Evolutionary conservation across 2,113 vertebrate genomes (phyloP), one percentile per base, ranked within the genome.

Genomic region (Nycticryphes semicollaris): DNA sequence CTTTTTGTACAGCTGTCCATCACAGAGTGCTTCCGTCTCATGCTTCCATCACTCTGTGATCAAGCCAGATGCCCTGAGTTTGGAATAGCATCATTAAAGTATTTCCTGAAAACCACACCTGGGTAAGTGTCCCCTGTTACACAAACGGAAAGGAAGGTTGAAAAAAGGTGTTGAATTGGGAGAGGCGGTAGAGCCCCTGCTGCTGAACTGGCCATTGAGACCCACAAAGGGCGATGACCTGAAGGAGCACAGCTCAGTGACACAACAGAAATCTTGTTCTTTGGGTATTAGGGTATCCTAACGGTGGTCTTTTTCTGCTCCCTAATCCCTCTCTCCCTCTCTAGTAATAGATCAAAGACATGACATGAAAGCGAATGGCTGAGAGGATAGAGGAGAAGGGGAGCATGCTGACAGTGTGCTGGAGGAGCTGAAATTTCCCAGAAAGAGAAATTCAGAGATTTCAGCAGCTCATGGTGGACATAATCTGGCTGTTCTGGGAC

Each of bases 351-450:
- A 93, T 92, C 91, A 79, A 94, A 91, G 87, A 27, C 1, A 1
- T 33, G 39, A 87, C 93, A 93, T 82, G 48, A 93, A 96, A 94
- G 89, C 31, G 84, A 84, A 87, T 18, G n/a, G 23, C 33, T 73
- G 35, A 57, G 50, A 78, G 56, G 70, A 76, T 56, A 48, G 68
- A 75, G 92, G 13, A 37, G 73, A 45, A 56, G 59, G 21, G 56
- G 62, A 78, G 62, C 84, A 82, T 64, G 74, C n/a, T 14, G 35
- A 63, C 70, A 54, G 82, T 3, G 0, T 41, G 23, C 66, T 75
- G 72, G 69, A 81, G 69, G 68, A 88, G 79, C 10, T 33, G 48
- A 84, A 60, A 63, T 70, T 89, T 84, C 84, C 77, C 73, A 89
- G 87, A 63, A 37, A 66, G 54, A 79, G 79, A 73, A 93, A 90